Conservation (phyloP, 2,113 vertebrate genomes). For the Pica pica region DNA sequence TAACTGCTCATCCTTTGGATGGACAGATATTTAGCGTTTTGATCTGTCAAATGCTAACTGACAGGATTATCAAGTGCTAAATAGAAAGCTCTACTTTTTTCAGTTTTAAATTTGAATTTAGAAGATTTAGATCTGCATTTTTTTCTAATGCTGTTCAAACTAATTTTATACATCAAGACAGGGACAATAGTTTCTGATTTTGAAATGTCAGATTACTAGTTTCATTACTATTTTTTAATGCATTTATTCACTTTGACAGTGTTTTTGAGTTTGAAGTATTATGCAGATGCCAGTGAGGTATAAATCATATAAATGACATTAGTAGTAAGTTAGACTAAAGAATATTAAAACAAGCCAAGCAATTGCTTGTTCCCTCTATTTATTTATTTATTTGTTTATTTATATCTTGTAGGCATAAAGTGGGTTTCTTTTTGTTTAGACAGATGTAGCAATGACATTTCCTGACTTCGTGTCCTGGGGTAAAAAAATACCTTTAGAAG, state of each 20-base stretch:
- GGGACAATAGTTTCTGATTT: not conserved
- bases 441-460: not conserved
- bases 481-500: not conserved
- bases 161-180: not conserved
- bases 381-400: not conserved
- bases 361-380: not conserved
- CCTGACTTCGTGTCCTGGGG: not conserved
- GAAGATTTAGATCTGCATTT: not conserved
- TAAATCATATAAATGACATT: not conserved
- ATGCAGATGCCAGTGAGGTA: not conserved
- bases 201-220: not conserved
- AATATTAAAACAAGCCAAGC: not conserved
- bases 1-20: not conserved
- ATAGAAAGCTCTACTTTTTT: not conserved
- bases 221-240: not conserved
- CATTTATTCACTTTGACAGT: not conserved
- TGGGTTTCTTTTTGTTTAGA: not conserved
- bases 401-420: not conserved
- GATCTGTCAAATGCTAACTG: not conserved
- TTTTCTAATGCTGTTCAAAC: not conserved
- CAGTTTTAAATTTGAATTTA: not conserved
- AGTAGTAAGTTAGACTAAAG: not conserved
- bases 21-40: fast-evolving
- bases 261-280: not conserved
- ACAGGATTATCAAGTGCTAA: not conserved